Base-by-base conservation (phyloP, 2,113 vertebrate genomes). In the Vombatus ursinus region DNA sequence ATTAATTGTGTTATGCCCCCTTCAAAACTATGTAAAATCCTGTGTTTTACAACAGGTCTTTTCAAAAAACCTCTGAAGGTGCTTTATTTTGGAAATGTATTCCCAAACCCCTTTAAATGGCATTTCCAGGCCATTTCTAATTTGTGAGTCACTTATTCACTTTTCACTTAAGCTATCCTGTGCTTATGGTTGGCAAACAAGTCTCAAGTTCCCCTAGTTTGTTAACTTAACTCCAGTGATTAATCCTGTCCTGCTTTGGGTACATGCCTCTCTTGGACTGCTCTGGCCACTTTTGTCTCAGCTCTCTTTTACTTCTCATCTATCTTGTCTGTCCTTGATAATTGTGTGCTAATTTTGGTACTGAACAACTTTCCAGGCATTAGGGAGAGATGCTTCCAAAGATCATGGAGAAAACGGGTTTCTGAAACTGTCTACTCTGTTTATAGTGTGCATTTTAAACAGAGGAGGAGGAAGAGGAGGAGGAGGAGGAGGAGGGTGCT, bases 301-400 rank as follows among this genome's bases (percentile, higher is more conserved):
- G 9, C 8, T 94, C 93, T 94, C 53, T 77, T 90, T 92, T 94
- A 52, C 49, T 68, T 94, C 90, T 92, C 95, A 53, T 94, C 91
- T 94, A 23, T 84, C 68, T 44, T 95, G 26, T 77, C 92, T 93
- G 84, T 92, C 90, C 96, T 97, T 94, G 49, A 52, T 95, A 96
- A 90, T 94, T 95, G 68, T 96, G 90, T 95, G 94, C 96, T 98
- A 97, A 98, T 96, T 98, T 97, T 96, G 96, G 94, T 92, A 89
- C 22, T 93, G 57, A 93, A 54, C 94, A 77, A 94, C 94, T 96
- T 96, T 97, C 94, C 90, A 93, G 96, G 94, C 96, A 96, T 94
- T 94, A 94, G 93, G 96, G 93, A 97, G 94, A 97, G 93, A 94
- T 95, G 96, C 53, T 93, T 96, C 68, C 92, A 89, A 93, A 95